Evolutionary conservation across 1,140 invertebrate genomes (phyloP).

Genomic region (Heliconius congener): DNA sequence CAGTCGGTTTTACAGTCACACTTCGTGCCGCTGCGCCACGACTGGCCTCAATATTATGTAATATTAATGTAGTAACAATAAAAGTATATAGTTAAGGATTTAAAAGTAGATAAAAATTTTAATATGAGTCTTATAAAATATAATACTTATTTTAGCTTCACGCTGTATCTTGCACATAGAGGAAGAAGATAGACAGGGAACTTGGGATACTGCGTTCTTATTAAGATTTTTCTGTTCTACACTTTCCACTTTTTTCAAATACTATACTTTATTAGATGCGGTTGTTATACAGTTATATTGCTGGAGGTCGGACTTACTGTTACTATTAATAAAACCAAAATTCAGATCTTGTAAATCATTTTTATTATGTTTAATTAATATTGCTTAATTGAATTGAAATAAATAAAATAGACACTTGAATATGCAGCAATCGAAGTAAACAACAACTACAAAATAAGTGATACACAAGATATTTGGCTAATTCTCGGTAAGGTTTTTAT

Average conservation of each 20-base stretch:
- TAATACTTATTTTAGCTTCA: background rate
- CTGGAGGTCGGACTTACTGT: background rate
- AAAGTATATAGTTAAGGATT: too few relatives aligned
- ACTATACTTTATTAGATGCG: too few relatives aligned
- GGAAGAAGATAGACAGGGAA: background rate
- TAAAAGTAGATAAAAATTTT: too few relatives aligned
- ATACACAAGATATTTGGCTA: slow-evolving; percentile 47
- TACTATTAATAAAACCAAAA: slow-evolving; percentile 37
- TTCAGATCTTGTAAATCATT: slow-evolving; percentile 62
- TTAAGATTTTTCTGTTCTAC: background rate
- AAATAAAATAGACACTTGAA: slow-evolving; percentile 71
- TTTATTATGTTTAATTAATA: slow-evolving; percentile 74
- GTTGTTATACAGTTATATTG: background rate
- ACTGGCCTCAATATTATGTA: too few relatives aligned
- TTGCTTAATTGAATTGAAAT: slow-evolving; percentile 77
- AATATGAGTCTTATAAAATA: too few relatives aligned
- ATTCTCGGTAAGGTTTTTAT: slow-evolving; percentile 25
- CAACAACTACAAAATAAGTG: slow-evolving; percentile 55
- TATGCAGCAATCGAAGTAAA: slow-evolving; percentile 55
- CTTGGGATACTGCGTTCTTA: background rate
- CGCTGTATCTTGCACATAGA: background rate
- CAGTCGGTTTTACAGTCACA: too few relatives aligned
- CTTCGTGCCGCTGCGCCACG: too few relatives aligned
- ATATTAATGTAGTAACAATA: too few relatives aligned
- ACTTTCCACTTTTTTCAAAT: too few relatives aligned